A percentile compares a stretch with the other conserved stretches of the same genome.
Conservation (phyloP, 2,113 vertebrate species). For the Pelmatolapia mariae region DNA sequence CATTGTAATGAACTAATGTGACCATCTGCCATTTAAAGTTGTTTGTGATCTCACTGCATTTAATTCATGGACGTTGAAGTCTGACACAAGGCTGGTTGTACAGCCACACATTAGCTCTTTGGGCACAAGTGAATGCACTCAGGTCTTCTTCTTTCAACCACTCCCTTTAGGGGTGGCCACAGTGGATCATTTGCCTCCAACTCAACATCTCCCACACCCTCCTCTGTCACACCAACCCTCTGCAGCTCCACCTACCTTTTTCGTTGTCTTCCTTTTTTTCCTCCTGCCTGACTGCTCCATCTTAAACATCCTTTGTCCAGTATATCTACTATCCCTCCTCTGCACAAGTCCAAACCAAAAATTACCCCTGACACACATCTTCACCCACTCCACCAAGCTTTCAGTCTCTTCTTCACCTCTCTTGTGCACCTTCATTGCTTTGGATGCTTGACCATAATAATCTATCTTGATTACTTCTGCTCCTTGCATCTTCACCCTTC, state of each 20-base stretch:
- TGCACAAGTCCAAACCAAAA: not conserved
- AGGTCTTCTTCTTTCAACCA: not conserved
- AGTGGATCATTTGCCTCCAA: not conserved
- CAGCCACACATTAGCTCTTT: not conserved
- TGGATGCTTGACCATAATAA: not conserved
- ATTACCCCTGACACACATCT: not conserved
- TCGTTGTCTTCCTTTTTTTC: not conserved
- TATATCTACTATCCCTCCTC: not conserved
- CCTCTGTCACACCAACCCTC: not conserved
- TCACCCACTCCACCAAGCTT: not conserved
- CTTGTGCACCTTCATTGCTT: not conserved
- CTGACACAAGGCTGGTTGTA: not conserved
- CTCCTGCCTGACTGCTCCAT: not conserved
- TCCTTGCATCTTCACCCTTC: not conserved
- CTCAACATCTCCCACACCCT: not conserved
- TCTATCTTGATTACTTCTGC: not conserved
- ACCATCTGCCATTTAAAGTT: not conserved
- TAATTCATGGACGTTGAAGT: not conserved
- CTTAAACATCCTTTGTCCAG: not conserved
- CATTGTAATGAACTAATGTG: fast-evolving
- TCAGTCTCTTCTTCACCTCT: not conserved
- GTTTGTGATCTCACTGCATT: not conserved
- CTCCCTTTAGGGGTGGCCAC: not conserved
- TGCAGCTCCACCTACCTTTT: not conserved
- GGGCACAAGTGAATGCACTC: not conserved